phyloP scores from a whole-genome alignment of 2,888 invertebrate genomes.

The Acleris laterana region DNA sequence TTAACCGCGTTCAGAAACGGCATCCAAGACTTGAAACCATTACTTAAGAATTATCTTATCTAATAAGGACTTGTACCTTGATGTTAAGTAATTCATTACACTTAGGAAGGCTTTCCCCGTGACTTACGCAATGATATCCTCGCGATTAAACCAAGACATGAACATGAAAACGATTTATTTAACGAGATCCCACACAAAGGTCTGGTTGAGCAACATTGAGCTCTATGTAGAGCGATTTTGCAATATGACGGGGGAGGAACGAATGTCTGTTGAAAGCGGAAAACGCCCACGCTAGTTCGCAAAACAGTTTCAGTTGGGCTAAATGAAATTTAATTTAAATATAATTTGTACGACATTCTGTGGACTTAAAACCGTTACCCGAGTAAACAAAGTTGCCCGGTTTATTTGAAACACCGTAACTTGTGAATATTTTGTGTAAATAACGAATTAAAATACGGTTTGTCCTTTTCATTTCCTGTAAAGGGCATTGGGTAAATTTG shows the following conservation, averaged over 20 bases:
- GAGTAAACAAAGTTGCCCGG: neutral
- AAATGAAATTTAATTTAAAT: slow-evolving; percentile 1
- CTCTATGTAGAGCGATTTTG: slow-evolving; percentile 16
- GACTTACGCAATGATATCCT: slow-evolving; percentile 35
- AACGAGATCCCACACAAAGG: slow-evolving; percentile 39
- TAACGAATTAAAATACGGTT: too few species aligned
- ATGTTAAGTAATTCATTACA: slow-evolving; percentile 29
- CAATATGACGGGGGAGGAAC: slow-evolving; percentile 15
- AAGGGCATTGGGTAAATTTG: too few species aligned
- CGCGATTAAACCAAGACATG: slow-evolving; percentile 31
- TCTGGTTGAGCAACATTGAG: slow-evolving; percentile 39
- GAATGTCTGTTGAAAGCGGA: slow-evolving; percentile 22
- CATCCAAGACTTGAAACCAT: too few species aligned
- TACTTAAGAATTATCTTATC: too few species aligned
- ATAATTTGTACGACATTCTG: neutral
- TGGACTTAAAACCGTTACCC: neutral
- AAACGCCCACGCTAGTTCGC: slow-evolving; percentile 9
- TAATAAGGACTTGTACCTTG: neutral
- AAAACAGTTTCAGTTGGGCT: neutral
- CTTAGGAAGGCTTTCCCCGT: slow-evolving; percentile 33
- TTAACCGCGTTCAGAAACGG: too few species aligned
- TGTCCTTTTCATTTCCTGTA: too few species aligned
- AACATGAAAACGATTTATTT: slow-evolving; percentile 39
- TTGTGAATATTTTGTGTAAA: too few species aligned
- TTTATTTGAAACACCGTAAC: neutral